phyloP scores from a whole-genome alignment of 1,140 invertebrate species.

The Brachionus rotundiformis region DNA sequence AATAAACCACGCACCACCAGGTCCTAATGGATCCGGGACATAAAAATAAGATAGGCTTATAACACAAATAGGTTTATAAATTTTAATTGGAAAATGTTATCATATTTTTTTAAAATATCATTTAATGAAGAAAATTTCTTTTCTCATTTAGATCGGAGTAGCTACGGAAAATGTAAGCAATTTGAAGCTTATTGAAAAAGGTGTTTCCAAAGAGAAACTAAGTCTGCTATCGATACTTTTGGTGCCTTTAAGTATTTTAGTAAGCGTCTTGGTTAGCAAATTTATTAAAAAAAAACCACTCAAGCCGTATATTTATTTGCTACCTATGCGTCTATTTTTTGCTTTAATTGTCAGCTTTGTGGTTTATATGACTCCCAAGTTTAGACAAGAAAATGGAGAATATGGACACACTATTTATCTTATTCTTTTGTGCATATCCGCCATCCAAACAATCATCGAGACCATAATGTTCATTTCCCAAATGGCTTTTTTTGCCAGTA shows the following conservation, averaged over 20 bases:
- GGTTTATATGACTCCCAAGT: constrained; percentile 18
- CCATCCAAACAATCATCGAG: constrained; percentile 4
- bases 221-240: constrained; percentile 83
- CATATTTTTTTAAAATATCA: too few relatives aligned
- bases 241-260: constrained; percentile 87
- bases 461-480: constrained; percentile 58
- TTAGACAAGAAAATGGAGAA: constrained; percentile 23
- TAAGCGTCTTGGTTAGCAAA: constrained; percentile 83
- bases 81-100: too few relatives aligned
- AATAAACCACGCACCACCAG: too few relatives aligned
- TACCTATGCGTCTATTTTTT: constrained; percentile 74
- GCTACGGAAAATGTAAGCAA: constrained; percentile 91
- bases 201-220: constrained; percentile 89
- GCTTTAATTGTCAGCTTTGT: constrained; percentile 73
- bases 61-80: too few relatives aligned
- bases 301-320: constrained; percentile 82
- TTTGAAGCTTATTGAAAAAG: constrained; percentile 82
- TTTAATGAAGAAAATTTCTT: too few relatives aligned
- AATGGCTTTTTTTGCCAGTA: constrained; percentile 79
- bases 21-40: too few relatives aligned
- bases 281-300: constrained; percentile 86
- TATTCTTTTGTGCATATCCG: neutral
- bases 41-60: too few relatives aligned
- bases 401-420: neutral
- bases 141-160: constrained; percentile 93